Evolutionary conservation across 2,113 vertebrate genomes (phyloP).

Genomic region (Sialia sialis): DNA sequence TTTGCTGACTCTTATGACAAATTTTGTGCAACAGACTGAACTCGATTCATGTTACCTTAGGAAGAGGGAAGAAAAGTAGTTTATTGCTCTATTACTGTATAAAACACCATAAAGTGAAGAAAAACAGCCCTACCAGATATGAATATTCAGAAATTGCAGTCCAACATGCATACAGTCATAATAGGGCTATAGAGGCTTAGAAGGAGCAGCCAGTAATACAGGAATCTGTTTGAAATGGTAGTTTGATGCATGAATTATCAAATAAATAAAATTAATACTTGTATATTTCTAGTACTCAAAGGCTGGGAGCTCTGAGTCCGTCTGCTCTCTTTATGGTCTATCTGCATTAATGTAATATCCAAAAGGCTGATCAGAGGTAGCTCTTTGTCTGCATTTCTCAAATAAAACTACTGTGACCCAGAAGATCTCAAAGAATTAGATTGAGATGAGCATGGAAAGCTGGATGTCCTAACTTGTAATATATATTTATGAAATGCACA

Average conservation of each 20-base stretch:
- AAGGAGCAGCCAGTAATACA: neutral
- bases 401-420: neutral
- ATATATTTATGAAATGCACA: conserved; percentile 47
- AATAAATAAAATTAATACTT: neutral
- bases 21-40: neutral
- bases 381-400: neutral
- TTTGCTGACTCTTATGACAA: neutral
- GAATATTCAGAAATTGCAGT: neutral
- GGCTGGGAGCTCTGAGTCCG: neutral
- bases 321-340: neutral
- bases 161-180: neutral
- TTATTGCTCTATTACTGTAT: neutral
- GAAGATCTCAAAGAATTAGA: conserved; percentile 6
- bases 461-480: neutral
- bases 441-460: neutral
- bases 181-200: neutral
- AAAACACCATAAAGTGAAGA: neutral
- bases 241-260: neutral
- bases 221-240: neutral
- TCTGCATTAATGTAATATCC: neutral
- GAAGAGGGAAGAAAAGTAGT: neutral
- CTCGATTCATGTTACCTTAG: neutral
- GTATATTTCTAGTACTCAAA: neutral
- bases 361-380: neutral
- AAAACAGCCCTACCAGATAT: neutral